Evolutionary conservation across 2,888 invertebrate species (phyloP).

Genomic region (Piscicola geometra): DNA sequence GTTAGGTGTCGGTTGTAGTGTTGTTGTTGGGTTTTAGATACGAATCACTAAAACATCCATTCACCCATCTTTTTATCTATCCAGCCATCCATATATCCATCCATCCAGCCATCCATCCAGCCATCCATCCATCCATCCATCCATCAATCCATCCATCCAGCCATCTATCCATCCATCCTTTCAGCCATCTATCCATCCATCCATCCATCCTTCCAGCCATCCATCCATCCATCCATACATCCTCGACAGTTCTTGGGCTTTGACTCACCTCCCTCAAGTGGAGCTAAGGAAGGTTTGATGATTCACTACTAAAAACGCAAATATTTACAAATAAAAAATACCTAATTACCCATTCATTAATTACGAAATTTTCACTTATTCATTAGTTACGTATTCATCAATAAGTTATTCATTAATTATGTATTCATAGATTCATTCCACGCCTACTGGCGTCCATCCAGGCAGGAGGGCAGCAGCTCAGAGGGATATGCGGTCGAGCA

Average conservation of each 20-base stretch:
- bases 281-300: not conserved
- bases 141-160: not conserved
- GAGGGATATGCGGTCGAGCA: constrained; percentile 46
- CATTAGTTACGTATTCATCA: too few relatives aligned
- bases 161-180: too few relatives aligned
- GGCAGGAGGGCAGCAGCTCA: constrained; percentile 49
- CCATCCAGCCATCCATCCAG: not conserved
- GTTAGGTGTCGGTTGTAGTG: not conserved
- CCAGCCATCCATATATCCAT: too few relatives aligned
- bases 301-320: too few relatives aligned
- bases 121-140: too few relatives aligned
- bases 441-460: too few relatives aligned
- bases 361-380: too few relatives aligned
- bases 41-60: not conserved
- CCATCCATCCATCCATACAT: not conserved
- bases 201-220: not conserved
- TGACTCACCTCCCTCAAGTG: constrained; percentile 54
- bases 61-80: too few relatives aligned
- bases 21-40: not conserved
- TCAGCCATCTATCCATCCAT: not conserved
- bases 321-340: too few relatives aligned
- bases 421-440: too few relatives aligned
- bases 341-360: too few relatives aligned
- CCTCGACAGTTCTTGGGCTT: constrained; percentile 74
- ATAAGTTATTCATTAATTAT: too few relatives aligned